Evolutionary conservation across 2,888 invertebrate genomes (phyloP).

Genomic region (Rhogogaster chlorosoma): DNA sequence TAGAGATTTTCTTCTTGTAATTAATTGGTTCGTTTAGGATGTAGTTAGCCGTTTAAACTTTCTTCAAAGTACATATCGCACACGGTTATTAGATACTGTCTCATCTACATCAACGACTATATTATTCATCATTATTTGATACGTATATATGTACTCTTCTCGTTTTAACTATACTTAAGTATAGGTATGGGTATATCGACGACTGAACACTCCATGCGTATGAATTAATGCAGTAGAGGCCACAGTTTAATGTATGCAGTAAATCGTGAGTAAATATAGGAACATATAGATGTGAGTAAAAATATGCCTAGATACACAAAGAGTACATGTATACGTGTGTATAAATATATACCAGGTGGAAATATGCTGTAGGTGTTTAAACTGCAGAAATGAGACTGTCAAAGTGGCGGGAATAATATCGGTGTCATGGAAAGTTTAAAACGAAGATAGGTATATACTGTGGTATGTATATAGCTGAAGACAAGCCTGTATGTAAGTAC

Average conservation of each 20-base stretch:
- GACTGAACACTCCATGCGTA: background rate
- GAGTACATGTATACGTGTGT: background rate
- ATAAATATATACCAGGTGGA: background rate
- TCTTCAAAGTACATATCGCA: background rate
- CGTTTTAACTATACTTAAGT: background rate
- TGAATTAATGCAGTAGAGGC: background rate
- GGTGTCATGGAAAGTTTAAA: constrained; percentile 51
- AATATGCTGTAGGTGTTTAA: background rate
- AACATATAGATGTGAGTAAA: background rate
- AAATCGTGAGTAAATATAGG: background rate
- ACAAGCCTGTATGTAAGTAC: background rate
- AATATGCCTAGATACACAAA: background rate
- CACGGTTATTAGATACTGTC: no score
- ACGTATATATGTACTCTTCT: background rate
- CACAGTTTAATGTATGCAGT: background rate
- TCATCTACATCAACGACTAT: no score
- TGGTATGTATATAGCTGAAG: background rate
- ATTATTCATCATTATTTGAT: background rate
- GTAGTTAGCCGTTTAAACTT: constrained; percentile 1
- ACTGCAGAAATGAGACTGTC: constrained; percentile 23
- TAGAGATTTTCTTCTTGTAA: background rate
- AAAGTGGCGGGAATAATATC: constrained; percentile 49
- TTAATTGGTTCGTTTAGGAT: background rate
- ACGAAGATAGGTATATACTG: background rate
- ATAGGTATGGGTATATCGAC: background rate